These are phyloP conservation scores for Nymphicus hollandicus DNA, from an alignment of 2,113 vertebrate species.

Conservation along the genomic window DNA sequence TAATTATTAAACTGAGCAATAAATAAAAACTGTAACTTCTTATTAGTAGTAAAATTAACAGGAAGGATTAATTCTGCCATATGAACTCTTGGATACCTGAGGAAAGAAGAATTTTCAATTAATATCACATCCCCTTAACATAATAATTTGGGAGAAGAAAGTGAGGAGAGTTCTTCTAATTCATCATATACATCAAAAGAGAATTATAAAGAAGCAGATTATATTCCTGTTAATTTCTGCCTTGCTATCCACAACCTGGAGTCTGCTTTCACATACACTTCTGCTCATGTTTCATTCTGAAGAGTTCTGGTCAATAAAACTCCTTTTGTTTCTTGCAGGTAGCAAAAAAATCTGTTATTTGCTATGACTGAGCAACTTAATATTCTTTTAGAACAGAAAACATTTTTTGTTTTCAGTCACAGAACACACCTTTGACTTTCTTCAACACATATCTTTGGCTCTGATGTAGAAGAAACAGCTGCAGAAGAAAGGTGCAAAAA, in stretches of 20 bases:
- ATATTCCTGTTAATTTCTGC: neutral
- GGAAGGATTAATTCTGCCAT: neutral
- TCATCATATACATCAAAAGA: neutral
- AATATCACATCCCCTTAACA: neutral
- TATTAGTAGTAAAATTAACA: slow-evolving; percentile 29
- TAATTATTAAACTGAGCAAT: slow-evolving; percentile 40
- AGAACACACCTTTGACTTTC: neutral
- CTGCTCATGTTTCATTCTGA: neutral
- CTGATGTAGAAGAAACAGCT: neutral
- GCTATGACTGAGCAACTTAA: neutral
- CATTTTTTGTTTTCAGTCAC: neutral
- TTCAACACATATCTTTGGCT: neutral
- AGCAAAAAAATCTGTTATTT: neutral
- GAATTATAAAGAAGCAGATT: neutral
- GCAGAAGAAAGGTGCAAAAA: neutral
- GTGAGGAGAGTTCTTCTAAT: neutral
- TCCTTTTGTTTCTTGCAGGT: neutral
- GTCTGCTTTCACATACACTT: neutral
- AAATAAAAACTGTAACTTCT: slow-evolving; percentile 21
- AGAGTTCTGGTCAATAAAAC: neutral
- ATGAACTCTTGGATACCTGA: neutral
- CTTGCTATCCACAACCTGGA: neutral
- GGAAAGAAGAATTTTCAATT: slow-evolving; percentile 34
- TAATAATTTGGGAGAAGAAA: neutral
- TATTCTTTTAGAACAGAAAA: neutral